Base-by-base conservation (phyloP, 2,888 invertebrate species). In the Parnassius mnemosyne region DNA sequence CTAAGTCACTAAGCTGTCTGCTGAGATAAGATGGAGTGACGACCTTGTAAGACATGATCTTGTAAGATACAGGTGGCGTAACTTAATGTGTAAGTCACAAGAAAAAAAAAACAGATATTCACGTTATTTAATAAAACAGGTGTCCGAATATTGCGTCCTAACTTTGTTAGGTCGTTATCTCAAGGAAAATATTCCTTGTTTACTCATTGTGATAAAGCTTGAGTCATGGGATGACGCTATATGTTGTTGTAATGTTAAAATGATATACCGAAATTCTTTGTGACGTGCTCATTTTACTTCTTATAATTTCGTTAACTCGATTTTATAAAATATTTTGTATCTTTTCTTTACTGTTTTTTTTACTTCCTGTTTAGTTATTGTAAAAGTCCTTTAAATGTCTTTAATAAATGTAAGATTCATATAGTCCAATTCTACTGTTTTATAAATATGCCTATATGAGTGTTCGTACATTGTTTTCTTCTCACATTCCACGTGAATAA, bases 151-250 rank as follows among this genome's bases (percentile, higher is more conserved):
- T 12, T n/a, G 12, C 7, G 12, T 13, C 13, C 47, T 47, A 12
- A 13, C 47, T n/a, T 5, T 47, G 47, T 49, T 13, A 49, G 49
- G 56, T 25, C 52, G 25, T 61, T 61, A 61, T 61, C 57, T 53
- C 2, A 11, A 20, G 46, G 13, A 53, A n/a, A 47, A 43, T 25
- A 53, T 49, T 61, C 34, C 46, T 44, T 47, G 53, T 57, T 62
- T 58, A 54, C 49, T 43, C 43, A 47, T 34, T 42, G 12, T 54
- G 62, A 54, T 57, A 62, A 44, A 34, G 50, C 16, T 43, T 58
- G 53, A 62, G 62, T 62, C 62, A 62, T 50, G 43, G 34, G 43
- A 49, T 58, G 62, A 62, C 54, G 58, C n/a, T 50, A 58, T 50
- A 13, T 57, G 42, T 44, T 53, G 10, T 13, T 56, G 47, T 57